Percentiles rank a stretch among this genome's conserved stretches.
Evolutionary conservation across 2,113 vertebrate genomes (phyloP).

Genomic region (Solenodon paradoxus): DNA sequence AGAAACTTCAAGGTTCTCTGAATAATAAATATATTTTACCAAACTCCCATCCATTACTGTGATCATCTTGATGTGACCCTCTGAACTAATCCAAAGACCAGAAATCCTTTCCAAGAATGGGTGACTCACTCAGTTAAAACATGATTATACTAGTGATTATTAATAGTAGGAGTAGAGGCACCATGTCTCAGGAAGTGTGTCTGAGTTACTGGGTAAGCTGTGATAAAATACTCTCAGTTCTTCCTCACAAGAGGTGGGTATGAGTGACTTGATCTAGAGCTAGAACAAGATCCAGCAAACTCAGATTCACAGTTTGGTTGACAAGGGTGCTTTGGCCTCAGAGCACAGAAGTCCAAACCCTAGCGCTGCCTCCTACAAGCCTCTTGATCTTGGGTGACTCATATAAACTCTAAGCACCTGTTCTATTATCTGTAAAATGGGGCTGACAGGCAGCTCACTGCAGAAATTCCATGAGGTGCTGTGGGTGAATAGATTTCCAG

Average conservation of each 20-base stretch:
- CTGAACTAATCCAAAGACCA: neutral
- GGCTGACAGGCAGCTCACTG: neutral
- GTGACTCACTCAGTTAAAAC: neutral
- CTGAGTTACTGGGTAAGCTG: neutral
- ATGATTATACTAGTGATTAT: too few species aligned
- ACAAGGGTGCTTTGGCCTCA: neutral
- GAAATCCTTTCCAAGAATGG: neutral
- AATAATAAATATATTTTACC: neutral
- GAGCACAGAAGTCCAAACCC: neutral
- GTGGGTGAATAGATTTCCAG: neutral
- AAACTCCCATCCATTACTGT: neutral
- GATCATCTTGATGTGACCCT: neutral
- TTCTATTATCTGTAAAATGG: neutral
- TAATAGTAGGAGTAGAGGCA: too few species aligned
- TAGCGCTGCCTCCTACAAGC: neutral
- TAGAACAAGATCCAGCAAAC: too few species aligned
- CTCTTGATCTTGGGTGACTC: neutral
- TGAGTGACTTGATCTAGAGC: neutral
- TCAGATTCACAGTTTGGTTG: neutral
- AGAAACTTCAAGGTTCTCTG: neutral
- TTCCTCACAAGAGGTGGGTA: neutral
- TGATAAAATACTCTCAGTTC: too few species aligned
- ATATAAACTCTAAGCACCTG: neutral
- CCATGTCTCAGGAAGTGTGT: neutral
- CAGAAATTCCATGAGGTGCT: neutral